Conservation (phyloP, 2,797 vertebrate species). For the Anableps anableps region DNA sequence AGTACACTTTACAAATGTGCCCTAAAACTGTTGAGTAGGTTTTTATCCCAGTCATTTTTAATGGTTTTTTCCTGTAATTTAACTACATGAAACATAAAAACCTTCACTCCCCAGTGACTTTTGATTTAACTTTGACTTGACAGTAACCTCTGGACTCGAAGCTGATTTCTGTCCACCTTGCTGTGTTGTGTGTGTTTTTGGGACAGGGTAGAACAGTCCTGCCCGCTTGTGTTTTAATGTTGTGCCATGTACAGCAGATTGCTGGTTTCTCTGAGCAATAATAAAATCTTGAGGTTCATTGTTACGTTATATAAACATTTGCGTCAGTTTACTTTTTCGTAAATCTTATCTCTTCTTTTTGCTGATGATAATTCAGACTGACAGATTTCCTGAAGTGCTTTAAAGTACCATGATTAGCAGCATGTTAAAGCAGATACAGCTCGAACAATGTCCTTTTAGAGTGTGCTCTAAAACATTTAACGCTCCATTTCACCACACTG, state of each 20-base stretch:
- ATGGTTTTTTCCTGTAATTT: conserved; percentile 15
- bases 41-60: conserved; percentile 8
- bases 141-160: conserved; percentile 32
- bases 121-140: conserved; percentile 32
- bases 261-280: conserved; percentile 14
- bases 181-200: conserved; percentile 3
- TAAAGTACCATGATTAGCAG: conserved; percentile 23
- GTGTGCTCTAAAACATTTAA: conserved; percentile 7
- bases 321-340: neutral
- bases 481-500: conserved; percentile 21
- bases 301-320: neutral
- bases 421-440: conserved; percentile 5
- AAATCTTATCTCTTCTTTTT: conserved; percentile 2
- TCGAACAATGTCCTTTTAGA: conserved; percentile 17
- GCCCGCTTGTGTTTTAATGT: conserved; percentile 14
- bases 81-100: conserved; percentile 28
- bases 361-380: conserved; percentile 9
- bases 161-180: conserved; percentile 28
- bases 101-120: conserved; percentile 31
- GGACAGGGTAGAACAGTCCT: neutral
- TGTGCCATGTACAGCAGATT: conserved; percentile 22
- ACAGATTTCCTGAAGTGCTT: conserved; percentile 15
- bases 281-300: conserved; percentile 5
- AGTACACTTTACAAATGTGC: conserved; percentile 17
- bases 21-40: conserved; percentile 8